Conservation (phyloP, 2,797 vertebrate genomes). For the Carapus acus region DNA sequence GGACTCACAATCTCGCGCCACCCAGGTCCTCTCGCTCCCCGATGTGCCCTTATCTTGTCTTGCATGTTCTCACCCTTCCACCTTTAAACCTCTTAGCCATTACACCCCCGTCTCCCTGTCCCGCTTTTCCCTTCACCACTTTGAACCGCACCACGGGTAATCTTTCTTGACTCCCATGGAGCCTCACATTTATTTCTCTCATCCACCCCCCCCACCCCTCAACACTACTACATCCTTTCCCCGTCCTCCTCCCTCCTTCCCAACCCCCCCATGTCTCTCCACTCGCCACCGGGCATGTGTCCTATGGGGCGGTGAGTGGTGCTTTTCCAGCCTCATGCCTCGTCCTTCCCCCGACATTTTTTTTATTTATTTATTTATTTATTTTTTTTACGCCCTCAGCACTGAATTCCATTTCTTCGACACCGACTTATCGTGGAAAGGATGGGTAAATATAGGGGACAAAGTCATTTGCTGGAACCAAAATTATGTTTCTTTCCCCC, state of each 20-base stretch:
- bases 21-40: not conserved
- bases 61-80: conserved; percentile 11
- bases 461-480: conserved; percentile 7
- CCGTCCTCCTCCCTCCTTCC: too few relatives aligned
- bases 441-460: conserved; percentile 11
- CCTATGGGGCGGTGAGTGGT: conserved; percentile 11
- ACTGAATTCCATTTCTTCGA: conserved; percentile 14
- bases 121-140: conserved; percentile 13
- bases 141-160: conserved; percentile 17
- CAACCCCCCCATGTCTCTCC: conserved; percentile 2
- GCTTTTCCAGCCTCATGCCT: conserved; percentile 21
- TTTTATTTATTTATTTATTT: too few relatives aligned
- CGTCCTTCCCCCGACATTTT: not conserved
- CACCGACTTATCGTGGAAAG: conserved; percentile 18
- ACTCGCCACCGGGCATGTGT: conserved; percentile 10
- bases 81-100: conserved; percentile 25
- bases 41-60: conserved; percentile 3
- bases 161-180: conserved; percentile 27
- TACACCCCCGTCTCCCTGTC: conserved; percentile 13
- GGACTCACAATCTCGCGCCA: conserved; percentile 5
- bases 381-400: conserved; percentile 24
- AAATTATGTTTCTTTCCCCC: not conserved
- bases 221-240: too few relatives aligned
- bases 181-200: conserved; percentile 29
- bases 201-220: conserved; percentile 17